Conservation (phyloP, 2,888 invertebrate species). For the Caenorhabditis parvicauda region DNA sequence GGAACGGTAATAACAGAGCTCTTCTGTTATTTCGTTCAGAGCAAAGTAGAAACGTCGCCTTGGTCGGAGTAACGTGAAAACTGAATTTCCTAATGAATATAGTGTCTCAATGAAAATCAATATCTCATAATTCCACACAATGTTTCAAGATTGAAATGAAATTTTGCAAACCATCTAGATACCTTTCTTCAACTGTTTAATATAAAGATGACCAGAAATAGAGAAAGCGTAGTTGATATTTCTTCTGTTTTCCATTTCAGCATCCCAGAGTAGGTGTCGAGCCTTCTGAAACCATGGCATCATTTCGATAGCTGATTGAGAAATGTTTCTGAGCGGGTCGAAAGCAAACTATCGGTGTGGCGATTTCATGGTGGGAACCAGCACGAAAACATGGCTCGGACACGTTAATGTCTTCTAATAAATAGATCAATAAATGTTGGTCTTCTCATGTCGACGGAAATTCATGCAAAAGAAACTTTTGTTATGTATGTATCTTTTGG, state of each 20-base stretch:
- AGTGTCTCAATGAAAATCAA: too few species aligned
- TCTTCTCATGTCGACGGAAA: too few species aligned
- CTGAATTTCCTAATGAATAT: constrained; percentile 26
- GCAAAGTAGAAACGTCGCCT: constrained; percentile 52
- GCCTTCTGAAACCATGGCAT: not conserved
- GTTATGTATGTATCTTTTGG: too few species aligned
- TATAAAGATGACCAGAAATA: constrained; percentile 49
- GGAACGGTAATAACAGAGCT: constrained; percentile 49
- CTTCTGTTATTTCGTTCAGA: constrained; percentile 48
- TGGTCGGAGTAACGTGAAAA: constrained; percentile 40
- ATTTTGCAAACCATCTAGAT: not conserved
- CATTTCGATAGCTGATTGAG: too few species aligned
- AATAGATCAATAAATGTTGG: too few species aligned
- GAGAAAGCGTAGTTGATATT: constrained; percentile 38
- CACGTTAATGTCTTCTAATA: too few species aligned
- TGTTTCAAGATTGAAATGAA: not conserved
- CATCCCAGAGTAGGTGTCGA: not conserved
- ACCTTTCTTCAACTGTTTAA: constrained; percentile 48
- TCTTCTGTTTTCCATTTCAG: constrained; percentile 6
- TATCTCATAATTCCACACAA: too few species aligned
- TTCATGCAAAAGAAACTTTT: too few species aligned
- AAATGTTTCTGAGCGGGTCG: too few species aligned
- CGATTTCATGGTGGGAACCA: too few species aligned
- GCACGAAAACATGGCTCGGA: too few species aligned
- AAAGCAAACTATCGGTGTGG: too few species aligned